phyloP scores from a whole-genome alignment of 2,888 invertebrate species.

The Orgyia antiqua region DNA sequence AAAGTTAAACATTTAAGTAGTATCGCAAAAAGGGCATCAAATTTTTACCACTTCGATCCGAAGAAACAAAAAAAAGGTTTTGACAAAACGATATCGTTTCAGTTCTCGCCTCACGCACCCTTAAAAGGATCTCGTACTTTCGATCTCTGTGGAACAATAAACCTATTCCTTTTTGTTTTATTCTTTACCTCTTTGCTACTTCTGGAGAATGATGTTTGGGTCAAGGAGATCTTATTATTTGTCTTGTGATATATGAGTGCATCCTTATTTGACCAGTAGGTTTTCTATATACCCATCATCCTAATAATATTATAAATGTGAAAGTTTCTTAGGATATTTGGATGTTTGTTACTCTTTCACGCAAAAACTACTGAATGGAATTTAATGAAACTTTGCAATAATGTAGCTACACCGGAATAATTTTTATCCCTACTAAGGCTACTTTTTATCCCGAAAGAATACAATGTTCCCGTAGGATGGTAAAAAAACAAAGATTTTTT shows the following conservation, averaged over 20 bases:
- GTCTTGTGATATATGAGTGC: constrained; percentile 23
- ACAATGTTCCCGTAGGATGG: too few relatives aligned
- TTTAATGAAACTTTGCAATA: too few relatives aligned
- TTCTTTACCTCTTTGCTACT: constrained; percentile 36
- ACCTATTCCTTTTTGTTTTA: constrained; percentile 54
- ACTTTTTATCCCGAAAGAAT: too few relatives aligned
- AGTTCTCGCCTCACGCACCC: constrained; percentile 22
- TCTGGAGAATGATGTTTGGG: constrained; percentile 30
- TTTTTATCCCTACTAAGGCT: too few relatives aligned
- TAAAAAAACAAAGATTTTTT: too few relatives aligned
- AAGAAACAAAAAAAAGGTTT: constrained; percentile 36
- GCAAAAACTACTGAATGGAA: too few relatives aligned
- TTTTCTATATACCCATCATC: too few relatives aligned
- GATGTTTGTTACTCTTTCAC: too few relatives aligned
- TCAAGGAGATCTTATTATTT: constrained; percentile 30
- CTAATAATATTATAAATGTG: too few relatives aligned
- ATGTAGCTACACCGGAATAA: too few relatives aligned
- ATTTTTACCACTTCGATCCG: constrained; percentile 36
- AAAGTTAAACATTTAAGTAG: constrained; percentile 38
- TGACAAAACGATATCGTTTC: constrained; percentile 49
- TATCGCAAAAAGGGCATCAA: constrained; percentile 40
- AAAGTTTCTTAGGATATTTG: too few relatives aligned
- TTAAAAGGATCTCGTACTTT: constrained; percentile 51
- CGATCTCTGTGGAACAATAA: constrained; percentile 51
- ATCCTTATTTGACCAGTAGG: constrained; percentile 18